phyloP scores from a whole-genome alignment of 1,140 invertebrate species.

The Sycophaga agraensis region DNA sequence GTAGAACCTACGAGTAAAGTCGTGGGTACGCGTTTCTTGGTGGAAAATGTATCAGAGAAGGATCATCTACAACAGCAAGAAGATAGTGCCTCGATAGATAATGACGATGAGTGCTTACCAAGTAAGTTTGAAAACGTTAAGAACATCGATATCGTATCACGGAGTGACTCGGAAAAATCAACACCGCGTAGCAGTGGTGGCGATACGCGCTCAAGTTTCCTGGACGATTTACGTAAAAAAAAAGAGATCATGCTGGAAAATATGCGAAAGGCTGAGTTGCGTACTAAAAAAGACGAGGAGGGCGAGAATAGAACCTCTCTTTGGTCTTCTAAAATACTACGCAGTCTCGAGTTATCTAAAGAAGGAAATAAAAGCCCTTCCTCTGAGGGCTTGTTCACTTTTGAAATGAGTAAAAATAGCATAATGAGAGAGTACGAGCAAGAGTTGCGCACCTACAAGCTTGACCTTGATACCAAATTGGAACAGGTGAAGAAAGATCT shows the following conservation, averaged over 20 bases:
- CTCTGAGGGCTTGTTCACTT: not conserved
- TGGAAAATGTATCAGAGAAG: constrained; percentile 51
- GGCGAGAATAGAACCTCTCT: constrained; percentile 24
- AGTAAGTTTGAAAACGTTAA: constrained; percentile 45
- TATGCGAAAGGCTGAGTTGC: constrained; percentile 41
- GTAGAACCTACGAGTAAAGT: constrained; percentile 36
- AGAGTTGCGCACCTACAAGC: constrained; percentile 37
- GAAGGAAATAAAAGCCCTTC: not conserved
- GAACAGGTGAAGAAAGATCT: constrained; percentile 51
- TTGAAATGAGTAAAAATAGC: constrained; percentile 33
- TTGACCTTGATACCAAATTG: constrained; percentile 42
- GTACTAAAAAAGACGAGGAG: constrained; percentile 29
- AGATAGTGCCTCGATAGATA: constrained; percentile 35
- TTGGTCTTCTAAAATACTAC: constrained; percentile 1
- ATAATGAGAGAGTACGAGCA: constrained; percentile 36
- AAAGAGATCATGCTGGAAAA: constrained; percentile 44
- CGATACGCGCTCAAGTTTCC: constrained; percentile 37
- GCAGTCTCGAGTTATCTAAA: constrained; percentile 20
- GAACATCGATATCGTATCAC: constrained; percentile 50
- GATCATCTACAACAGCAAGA: constrained; percentile 49
- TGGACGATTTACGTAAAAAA: constrained; percentile 37
- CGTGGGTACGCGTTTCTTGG: constrained; percentile 48
- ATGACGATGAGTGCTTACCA: constrained; percentile 35
- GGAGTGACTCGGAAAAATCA: constrained; percentile 43
- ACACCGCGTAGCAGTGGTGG: constrained; percentile 26